Conservation (phyloP, 1,140 invertebrate species). For the Pseudomyrmex concolor region DNA sequence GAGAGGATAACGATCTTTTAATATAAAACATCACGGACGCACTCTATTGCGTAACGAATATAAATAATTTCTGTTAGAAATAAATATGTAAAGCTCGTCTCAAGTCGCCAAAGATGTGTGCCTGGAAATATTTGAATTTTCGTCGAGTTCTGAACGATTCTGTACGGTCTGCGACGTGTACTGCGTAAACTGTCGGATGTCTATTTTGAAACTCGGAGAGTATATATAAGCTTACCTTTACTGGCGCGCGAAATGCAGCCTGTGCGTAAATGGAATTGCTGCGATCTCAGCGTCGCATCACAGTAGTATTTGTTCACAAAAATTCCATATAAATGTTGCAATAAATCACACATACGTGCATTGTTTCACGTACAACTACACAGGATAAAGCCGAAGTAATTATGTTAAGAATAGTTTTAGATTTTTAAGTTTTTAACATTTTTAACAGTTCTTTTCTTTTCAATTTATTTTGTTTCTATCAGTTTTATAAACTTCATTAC, state of each 20-base stretch:
- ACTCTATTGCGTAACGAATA: background rate
- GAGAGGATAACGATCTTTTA: no score
- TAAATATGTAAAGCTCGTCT: conserved; percentile 22
- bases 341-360: background rate
- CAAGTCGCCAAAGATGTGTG: background rate
- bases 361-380: background rate
- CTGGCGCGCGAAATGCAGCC: conserved; percentile 48
- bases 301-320: background rate
- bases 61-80: background rate
- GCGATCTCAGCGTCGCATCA: conserved; percentile 19
- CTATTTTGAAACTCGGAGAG: conserved; percentile 64
- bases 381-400: background rate
- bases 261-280: conserved; percentile 65
- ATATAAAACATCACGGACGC: no score
- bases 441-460: background rate
- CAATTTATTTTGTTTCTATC: background rate
- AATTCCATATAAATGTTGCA: background rate
- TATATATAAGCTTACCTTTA: conserved; percentile 74
- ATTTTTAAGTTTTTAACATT: background rate
- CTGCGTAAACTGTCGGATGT: conserved; percentile 38
- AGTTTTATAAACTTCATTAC: background rate
- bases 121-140: conserved; percentile 59
- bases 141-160: conserved; percentile 68
- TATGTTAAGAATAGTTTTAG: background rate
- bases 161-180: conserved; percentile 47